Percentiles rank a stretch among this genome's conserved stretches.
Evolutionary conservation across 2,113 vertebrate genomes (phyloP).

Genomic region (Salvelinus sp.): DNA sequence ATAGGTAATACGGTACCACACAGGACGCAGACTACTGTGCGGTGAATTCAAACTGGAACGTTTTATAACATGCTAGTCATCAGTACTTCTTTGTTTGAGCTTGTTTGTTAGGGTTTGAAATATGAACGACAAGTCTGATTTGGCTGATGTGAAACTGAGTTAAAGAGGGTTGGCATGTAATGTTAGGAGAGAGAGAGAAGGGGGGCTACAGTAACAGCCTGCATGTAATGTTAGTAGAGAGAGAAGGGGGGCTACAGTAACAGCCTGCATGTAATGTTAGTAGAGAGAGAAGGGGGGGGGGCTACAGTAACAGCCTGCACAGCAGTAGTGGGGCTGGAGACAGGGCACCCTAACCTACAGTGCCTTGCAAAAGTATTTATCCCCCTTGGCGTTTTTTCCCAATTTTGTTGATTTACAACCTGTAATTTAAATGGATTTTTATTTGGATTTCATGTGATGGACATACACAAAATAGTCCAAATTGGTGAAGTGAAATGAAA

Average conservation of each 20-base stretch:
- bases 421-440: no score
- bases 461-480: no score
- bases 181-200: slow-evolving; percentile 30
- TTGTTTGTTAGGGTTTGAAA: slow-evolving; percentile 30
- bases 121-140: slow-evolving; percentile 26
- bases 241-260: background rate
- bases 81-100: background rate
- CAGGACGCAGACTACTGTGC: no score
- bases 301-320: background rate
- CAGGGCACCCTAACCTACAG: background rate
- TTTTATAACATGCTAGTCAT: slow-evolving; percentile 7
- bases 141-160: slow-evolving; percentile 55
- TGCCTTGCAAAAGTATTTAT: no score
- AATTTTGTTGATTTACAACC: no score
- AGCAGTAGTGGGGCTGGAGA: background rate
- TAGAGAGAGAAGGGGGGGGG: slow-evolving; percentile 12
- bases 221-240: no score
- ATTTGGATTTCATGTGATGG: no score
- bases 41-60: background rate
- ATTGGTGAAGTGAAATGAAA: no score
- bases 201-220: background rate
- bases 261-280: slow-evolving; percentile 25
- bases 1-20: no score
- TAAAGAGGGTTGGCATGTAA: slow-evolving; percentile 54
- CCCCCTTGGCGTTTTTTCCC: no score